Conservation (phyloP, 1,140 invertebrate genomes). For the Drosophila watanabei region DNA sequence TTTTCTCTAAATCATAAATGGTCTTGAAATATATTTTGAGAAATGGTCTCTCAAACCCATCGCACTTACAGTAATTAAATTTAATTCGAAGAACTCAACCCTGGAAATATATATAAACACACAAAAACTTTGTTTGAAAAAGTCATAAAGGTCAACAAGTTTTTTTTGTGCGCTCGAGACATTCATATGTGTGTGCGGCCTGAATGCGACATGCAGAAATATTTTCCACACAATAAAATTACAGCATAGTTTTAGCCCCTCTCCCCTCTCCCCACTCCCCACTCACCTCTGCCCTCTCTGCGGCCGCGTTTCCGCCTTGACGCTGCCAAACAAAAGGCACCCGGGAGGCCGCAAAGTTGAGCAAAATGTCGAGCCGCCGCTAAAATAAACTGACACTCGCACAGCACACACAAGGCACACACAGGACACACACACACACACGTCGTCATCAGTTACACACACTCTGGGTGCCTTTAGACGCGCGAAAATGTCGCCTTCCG, state of each 20-base stretch:
- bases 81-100: conserved; percentile 25
- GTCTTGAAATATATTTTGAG: neutral
- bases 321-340: conserved; percentile 56
- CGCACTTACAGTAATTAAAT: conserved; percentile 38
- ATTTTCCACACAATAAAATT: conserved; percentile 71
- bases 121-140: conserved; percentile 12
- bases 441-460: neutral
- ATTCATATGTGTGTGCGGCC: conserved; percentile 1
- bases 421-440: neutral
- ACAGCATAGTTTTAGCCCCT: conserved; percentile 45
- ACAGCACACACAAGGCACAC: neutral
- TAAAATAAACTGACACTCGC: conserved; percentile 47
- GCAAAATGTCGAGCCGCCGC: conserved; percentile 45
- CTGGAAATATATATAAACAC: conserved; percentile 1
- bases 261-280: neutral
- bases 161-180: conserved; percentile 12
- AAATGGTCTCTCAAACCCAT: neutral
- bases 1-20: neutral
- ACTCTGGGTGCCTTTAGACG: conserved; percentile 27
- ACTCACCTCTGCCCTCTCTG: neutral
- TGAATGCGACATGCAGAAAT: conserved; percentile 46
- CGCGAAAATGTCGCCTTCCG: conserved; percentile 56
- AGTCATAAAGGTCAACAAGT: conserved; percentile 45
- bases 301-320: conserved; percentile 45
- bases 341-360: conserved; percentile 50